These are phyloP conservation scores for Atta texana DNA, from an alignment of 1,140 invertebrate genomes.

Conservation along the genomic window DNA sequence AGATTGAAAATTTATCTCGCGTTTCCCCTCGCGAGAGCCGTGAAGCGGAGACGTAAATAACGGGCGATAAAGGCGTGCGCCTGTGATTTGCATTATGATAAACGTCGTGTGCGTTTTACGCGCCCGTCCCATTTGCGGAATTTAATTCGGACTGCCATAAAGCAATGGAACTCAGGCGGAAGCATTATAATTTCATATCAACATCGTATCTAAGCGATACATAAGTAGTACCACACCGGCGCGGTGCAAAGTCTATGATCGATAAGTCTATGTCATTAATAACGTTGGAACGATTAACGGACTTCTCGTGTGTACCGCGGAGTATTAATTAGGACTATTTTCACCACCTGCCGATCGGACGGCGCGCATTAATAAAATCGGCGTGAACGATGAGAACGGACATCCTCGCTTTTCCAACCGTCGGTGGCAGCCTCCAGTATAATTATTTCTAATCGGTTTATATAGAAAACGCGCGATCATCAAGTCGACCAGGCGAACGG, in stretches of 20 bases:
- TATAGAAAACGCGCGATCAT: slow-evolving; percentile 66
- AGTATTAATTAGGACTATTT: slow-evolving; percentile 58
- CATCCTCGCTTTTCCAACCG: slow-evolving; percentile 62
- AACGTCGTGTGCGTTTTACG: slow-evolving; percentile 12
- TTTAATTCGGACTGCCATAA: slow-evolving; percentile 29
- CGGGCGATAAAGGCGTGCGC: slow-evolving; percentile 30
- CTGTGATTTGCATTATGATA: slow-evolving; percentile 32
- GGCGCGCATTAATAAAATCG: slow-evolving; percentile 59
- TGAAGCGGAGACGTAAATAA: slow-evolving; percentile 35
- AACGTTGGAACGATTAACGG: slow-evolving; percentile 29
- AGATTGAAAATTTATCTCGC: slow-evolving; percentile 66
- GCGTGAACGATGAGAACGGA: slow-evolving; percentile 1
- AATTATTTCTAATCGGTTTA: slow-evolving; percentile 75
- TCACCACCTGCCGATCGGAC: slow-evolving; percentile 37
- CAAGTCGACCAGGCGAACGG: slow-evolving; percentile 30
- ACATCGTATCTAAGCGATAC: neutral
- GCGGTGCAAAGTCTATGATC: slow-evolving; percentile 3
- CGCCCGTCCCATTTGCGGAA: slow-evolving; percentile 23
- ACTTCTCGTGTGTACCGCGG: neutral
- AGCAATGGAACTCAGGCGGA: neutral
- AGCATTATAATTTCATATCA: slow-evolving; percentile 35
- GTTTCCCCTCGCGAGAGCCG: slow-evolving; percentile 40
- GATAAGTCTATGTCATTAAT: slow-evolving; percentile 15
- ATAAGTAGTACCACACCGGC: neutral
- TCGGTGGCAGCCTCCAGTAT: slow-evolving; percentile 29